Percentiles rank a stretch among this genome's conserved stretches.
Conservation (phyloP, 2,797 vertebrate genomes). For the Acanthiza pusilla region DNA sequence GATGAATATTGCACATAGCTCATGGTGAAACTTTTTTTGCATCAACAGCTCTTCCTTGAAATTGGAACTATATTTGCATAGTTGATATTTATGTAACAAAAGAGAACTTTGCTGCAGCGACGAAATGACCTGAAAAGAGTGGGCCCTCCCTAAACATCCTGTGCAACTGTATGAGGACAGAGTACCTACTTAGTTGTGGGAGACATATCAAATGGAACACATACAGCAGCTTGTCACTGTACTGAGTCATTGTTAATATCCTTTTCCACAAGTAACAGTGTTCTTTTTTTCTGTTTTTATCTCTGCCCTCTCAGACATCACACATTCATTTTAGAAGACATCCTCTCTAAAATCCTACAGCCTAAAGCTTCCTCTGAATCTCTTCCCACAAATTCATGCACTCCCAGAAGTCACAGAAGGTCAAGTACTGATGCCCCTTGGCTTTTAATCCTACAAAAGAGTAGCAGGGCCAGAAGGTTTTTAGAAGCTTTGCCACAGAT, state of each 20-base stretch:
- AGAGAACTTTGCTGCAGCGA: background rate
- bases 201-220: background rate
- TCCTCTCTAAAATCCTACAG: background rate
- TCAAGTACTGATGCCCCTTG: background rate
- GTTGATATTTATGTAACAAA: background rate
- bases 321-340: background rate
- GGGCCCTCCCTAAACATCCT: background rate
- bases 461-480: background rate
- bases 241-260: background rate
- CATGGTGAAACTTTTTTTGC: background rate
- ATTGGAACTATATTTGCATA: background rate
- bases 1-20: background rate
- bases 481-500: background rate
- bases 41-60: background rate
- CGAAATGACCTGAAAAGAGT: background rate
- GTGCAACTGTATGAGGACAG: background rate
- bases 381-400: background rate
- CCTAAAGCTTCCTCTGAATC: background rate
- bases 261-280: background rate
- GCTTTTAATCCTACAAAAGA: conserved; percentile 14
- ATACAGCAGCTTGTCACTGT: background rate
- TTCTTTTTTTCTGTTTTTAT: background rate
- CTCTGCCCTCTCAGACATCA: background rate
- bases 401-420: background rate
- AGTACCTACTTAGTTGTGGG: background rate